Evolutionary conservation across 2,797 vertebrate genomes (phyloP).

Genomic region (Bryconaethiops microstoma): DNA sequence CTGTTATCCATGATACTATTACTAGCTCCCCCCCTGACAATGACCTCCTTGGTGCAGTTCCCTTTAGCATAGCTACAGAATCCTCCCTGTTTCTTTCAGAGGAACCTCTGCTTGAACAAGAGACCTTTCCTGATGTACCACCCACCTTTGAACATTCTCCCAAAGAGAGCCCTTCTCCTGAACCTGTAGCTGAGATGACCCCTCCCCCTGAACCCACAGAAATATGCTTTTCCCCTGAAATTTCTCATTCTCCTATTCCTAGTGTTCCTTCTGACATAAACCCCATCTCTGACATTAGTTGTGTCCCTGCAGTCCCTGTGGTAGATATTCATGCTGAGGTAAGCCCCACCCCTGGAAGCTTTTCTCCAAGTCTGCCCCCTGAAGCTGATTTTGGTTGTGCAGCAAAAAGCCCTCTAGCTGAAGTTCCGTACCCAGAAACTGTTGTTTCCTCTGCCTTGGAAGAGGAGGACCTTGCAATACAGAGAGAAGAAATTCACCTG

Average conservation of each 20-base stretch:
- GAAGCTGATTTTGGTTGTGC: constrained; percentile 39
- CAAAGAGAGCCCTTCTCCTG: constrained; percentile 23
- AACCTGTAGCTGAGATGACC: constrained; percentile 19
- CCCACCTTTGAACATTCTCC: constrained; percentile 4
- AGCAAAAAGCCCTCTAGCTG: constrained; percentile 42
- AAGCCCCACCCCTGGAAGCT: constrained; percentile 26
- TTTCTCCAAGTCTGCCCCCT: constrained; percentile 31
- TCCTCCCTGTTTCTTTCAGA: constrained; percentile 58
- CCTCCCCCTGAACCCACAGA: constrained; percentile 20
- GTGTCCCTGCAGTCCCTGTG: constrained; percentile 33
- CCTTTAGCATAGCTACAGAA: constrained; percentile 74
- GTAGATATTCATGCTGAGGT: constrained; percentile 55
- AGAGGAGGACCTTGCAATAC: constrained; percentile 38
- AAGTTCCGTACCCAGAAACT: constrained; percentile 57
- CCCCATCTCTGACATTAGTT: constrained; percentile 35
- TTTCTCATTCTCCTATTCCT: neutral
- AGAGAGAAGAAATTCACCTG: constrained; percentile 55
- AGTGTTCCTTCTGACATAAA: constrained; percentile 15
- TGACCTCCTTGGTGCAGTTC: constrained; percentile 69
- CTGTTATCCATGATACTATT: constrained; percentile 77
- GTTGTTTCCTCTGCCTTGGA: constrained; percentile 52
- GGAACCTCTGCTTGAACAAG: constrained; percentile 55
- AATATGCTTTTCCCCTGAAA: constrained; percentile 27
- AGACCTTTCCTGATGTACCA: constrained; percentile 26
- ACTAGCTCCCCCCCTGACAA: constrained; percentile 78